phyloP scores from a whole-genome alignment of 2,113 vertebrate species.

The Microcebus ravelobensis region DNA sequence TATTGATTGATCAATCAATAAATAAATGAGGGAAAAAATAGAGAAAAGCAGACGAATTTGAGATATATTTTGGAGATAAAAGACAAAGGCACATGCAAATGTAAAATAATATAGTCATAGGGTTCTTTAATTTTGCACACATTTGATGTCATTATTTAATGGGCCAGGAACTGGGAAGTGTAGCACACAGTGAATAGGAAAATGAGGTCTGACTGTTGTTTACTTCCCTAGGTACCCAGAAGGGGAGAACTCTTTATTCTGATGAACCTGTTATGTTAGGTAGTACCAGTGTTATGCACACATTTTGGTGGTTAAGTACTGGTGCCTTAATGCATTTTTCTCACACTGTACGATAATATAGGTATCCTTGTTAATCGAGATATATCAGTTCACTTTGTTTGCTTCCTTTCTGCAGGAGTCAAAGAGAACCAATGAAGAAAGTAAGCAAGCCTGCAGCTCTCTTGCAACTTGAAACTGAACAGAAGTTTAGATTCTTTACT shows the following conservation, averaged over 20 bases:
- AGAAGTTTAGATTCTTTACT: not conserved
- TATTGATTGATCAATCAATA: not conserved
- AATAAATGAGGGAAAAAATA: not conserved
- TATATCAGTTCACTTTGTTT: not conserved
- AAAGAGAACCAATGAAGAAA: not conserved
- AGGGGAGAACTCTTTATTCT: not conserved
- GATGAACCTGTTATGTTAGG: not conserved
- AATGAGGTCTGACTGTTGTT: not conserved
- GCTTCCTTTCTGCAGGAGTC: not conserved
- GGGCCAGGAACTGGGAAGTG: not conserved
- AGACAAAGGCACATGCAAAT: not conserved
- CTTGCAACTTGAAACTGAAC: not conserved
- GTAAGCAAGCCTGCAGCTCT: not conserved
- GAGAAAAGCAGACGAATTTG: not conserved
- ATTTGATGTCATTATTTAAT: not conserved
- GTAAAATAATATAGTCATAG: not conserved
- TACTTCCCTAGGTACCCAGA: not conserved
- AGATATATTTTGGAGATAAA: not conserved
- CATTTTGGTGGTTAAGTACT: not conserved
- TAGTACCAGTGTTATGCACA: not conserved
- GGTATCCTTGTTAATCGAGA: not conserved
- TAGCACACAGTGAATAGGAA: not conserved
- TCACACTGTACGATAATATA: not conserved
- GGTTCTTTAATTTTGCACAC: not conserved
- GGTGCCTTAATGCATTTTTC: not conserved